These are phyloP conservation scores for Tangara arthus DNA, from an alignment of 2,797 vertebrate species.

Conservation along the genomic window DNA sequence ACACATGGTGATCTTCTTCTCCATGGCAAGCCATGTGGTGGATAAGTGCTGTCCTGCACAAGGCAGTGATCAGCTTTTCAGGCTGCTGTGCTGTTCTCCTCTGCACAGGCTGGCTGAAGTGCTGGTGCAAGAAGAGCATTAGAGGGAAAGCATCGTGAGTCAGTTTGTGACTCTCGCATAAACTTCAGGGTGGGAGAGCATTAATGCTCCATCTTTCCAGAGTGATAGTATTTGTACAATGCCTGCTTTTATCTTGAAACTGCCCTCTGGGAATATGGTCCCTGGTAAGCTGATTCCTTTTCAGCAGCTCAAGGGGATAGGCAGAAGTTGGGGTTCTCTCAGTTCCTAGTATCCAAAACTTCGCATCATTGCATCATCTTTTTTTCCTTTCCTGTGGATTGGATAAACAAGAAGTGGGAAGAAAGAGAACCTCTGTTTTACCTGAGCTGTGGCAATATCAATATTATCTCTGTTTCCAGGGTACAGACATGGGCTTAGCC, in stretches of 20 bases:
- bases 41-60: neutral
- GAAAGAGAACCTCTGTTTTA: neutral
- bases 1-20: neutral
- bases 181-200: neutral
- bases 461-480: neutral
- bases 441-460: neutral
- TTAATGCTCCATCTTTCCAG: neutral
- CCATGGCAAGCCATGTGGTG: fast-evolving
- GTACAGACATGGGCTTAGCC: neutral
- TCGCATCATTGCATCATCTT: neutral
- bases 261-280: neutral
- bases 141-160: neutral
- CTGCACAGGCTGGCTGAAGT: neutral
- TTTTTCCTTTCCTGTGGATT: neutral
- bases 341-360: neutral
- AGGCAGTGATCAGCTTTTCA: neutral
- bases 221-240: neutral
- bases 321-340: neutral
- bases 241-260: neutral
- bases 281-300: neutral
- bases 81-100: neutral
- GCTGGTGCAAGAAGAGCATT: neutral
- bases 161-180: neutral
- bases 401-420: neutral
- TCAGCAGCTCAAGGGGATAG: neutral